Evolutionary conservation across 2,888 invertebrate species (phyloP), one percentile per base, ranked within the genome.

Genomic region (Limnephilus auricula): DNA sequence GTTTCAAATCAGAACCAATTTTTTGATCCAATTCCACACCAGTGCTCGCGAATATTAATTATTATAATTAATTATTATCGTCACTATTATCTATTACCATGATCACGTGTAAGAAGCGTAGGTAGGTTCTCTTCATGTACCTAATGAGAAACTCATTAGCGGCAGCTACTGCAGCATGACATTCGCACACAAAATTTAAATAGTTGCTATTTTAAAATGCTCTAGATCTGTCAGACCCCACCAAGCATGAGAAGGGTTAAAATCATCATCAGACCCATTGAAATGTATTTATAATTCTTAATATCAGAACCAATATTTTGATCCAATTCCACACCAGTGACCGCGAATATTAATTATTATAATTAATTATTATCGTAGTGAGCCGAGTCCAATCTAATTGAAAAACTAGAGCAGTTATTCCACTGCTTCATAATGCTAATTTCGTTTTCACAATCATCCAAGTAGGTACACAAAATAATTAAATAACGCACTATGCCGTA

Each of bases 401-500:
- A 82, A 82, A 82, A 37, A 82, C 32, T 4, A 32, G 83, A n/a
- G 50, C 85, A 40, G 85, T 25, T 15, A 85, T 50, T 40, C 12
- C 85, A 31, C 31, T 37, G 10, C 82, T 5, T n/a, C 25, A 85
- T 45, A 31, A 65, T 79, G 37, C 30, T 89, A 25, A 89, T 89
- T 89, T 89, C 89, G 18, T 89, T 89, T 89, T 89, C 89, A 80
- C 80, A 80, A 80, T 40, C 80, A 25, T 40, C 50, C 85, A 40
- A 50, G 82, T n/a, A n/a, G n/a, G n/a, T 25, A 25, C 65, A 37
- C 13, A 15, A 25, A 34, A 40, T 89, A 80, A 89, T 89, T 89
- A 89, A 89, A 89, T 89, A 89, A 89, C 34, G 89, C 89, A 80
- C 30, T 40, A 89, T 80, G 89, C 25, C 45, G 89, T 89, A 89